A percentile compares a stretch with the other conserved stretches of the same genome.
Conservation (phyloP, 2,888 invertebrate species). For the Leptura quadrifasciata region DNA sequence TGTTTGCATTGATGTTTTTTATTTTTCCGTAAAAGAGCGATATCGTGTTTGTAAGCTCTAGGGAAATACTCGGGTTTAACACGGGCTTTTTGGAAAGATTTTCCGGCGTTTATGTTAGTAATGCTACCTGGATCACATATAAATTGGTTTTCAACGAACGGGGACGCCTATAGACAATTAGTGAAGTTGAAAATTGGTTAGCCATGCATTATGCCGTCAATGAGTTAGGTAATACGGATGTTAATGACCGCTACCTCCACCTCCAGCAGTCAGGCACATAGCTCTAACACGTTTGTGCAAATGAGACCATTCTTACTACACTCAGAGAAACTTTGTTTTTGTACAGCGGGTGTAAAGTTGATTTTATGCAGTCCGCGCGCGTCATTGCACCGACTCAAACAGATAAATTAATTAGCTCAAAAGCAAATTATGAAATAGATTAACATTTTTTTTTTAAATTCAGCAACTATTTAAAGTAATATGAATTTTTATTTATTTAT, state of each 20-base stretch:
- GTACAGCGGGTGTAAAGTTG: too few species aligned
- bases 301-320: background rate
- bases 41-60: background rate
- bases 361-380: too few species aligned
- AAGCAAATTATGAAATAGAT: too few species aligned
- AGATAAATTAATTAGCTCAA: too few species aligned
- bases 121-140: constrained; percentile 1
- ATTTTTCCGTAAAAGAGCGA: background rate
- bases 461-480: too few species aligned
- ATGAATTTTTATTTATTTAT: too few species aligned
- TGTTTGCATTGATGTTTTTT: background rate
- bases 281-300: background rate
- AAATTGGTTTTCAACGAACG: background rate
- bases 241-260: background rate
- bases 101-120: constrained; percentile 1
- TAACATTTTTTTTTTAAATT: too few species aligned
- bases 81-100: background rate
- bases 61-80: background rate
- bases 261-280: too few species aligned
- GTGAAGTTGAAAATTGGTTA: background rate
- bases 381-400: too few species aligned
- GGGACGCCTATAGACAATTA: background rate
- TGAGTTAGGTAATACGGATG: background rate
- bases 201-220: background rate
- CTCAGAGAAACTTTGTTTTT: too few species aligned